Base-by-base conservation (phyloP, 2,888 invertebrate species). In the Himalopsyche anomala region DNA sequence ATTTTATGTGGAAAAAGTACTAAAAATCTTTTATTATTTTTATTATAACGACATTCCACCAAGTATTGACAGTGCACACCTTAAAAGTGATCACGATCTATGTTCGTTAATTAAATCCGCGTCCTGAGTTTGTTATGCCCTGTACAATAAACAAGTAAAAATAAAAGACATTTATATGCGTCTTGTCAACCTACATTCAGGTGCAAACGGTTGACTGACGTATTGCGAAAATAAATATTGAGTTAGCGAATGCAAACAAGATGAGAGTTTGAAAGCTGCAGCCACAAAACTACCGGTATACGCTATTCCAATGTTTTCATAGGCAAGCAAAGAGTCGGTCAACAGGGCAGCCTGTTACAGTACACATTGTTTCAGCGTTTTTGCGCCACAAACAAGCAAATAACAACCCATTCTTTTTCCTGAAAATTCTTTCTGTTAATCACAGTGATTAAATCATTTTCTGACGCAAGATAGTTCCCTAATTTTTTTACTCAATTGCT, bases 231-330 rank as follows among this genome's bases (percentile, higher is more conserved):
- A 82, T 82, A 85, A 85, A 85, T 85, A 85, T 85, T 85, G 80
- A 74, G 82, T 85, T 74, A 80, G 85, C 82, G 51, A 85, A 82
- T 19, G 85, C 85, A 85, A 85, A 85, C 80, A 85, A 69, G 81
- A 74, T 84, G 84, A 80, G 84, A 81, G 42, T 15, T 62, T 69
- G 54, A 62, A 80, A 54, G 85, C 62, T 19, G 28, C 51, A 28
- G 82, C 51, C 82, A 79, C 82, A 74, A 85, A 82, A 85, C 85
- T 85, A 85, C 85, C 85, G 85, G 85, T 85, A 85, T 85, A 82
- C 79, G 85, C 85, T 82, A 56, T 28, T 79, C 55, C 82, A 85
- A 85, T 55, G 82, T 17, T 82, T 85, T 82, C 82, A 82, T 79
- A 55, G 54, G 82, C 74, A 28, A 82, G 82, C 85, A 85, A 82